Evolutionary conservation across 2,888 invertebrate species (phyloP).

Genomic region (Drosophila falleni): DNA sequence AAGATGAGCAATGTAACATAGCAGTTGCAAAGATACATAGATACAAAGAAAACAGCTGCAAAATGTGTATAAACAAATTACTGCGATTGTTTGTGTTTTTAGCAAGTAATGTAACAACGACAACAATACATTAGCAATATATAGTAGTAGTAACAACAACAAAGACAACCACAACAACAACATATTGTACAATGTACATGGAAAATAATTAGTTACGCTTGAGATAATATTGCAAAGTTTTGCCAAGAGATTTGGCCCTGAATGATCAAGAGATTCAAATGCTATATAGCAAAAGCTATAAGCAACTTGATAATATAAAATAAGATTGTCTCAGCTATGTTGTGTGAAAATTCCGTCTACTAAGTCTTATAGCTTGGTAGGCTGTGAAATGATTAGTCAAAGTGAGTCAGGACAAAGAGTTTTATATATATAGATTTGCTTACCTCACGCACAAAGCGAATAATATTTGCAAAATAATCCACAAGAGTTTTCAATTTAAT

Average conservation of each 20-base stretch:
- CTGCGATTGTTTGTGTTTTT: constrained; percentile 57
- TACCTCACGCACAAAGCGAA: not conserved
- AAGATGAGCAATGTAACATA: constrained; percentile 67
- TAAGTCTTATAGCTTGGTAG: no score
- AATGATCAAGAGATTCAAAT: constrained; percentile 20
- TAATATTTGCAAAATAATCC: constrained; percentile 28
- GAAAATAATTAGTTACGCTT: constrained; percentile 80
- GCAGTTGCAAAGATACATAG: constrained; percentile 22
- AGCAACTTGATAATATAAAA: not conserved
- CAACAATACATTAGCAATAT: constrained; percentile 21
- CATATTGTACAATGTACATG: constrained; percentile 58
- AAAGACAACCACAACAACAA: constrained; percentile 2
- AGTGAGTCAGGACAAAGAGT: no score
- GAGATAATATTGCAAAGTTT: constrained; percentile 69
- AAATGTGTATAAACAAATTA: constrained; percentile 56
- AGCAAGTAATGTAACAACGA: constrained; percentile 50
- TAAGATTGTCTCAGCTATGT: no score
- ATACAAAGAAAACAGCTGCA: constrained; percentile 26
- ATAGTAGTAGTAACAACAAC: constrained; percentile 14
- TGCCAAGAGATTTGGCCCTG: constrained; percentile 67
- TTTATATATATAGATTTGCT: not conserved
- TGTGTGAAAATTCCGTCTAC: no score
- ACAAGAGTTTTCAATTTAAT: not conserved
- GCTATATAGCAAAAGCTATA: not conserved
- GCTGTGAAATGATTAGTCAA: no score